Base-by-base conservation (phyloP, 2,797 vertebrate species). In the Trematomus bernacchii region DNA sequence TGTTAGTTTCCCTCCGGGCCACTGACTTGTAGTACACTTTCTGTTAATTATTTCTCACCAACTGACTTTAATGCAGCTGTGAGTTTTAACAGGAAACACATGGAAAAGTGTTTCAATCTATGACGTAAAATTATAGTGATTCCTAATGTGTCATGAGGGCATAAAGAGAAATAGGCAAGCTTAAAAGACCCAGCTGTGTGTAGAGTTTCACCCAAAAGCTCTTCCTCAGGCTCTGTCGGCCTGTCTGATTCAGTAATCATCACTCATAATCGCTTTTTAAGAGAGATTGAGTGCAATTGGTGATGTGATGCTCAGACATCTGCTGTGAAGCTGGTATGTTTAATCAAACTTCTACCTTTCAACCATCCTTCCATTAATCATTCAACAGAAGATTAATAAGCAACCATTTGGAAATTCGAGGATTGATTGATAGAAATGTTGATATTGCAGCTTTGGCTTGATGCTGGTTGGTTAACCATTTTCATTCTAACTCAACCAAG, bases 151-250 rank as follows among this genome's bases (percentile, higher is more conserved):
- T 83, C 69, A 64, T 12, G 21, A 71, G 65, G 63, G 63, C 80
- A 62, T 60, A 33, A 64, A 70, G 60, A 65, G 44, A 71, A 82
- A 69, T 14, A 33, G 33, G 30, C 66, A 74, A 61, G 64, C 43
- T 71, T 58, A 62, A 76, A 80, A 82, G 63, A 63, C 72, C 40
- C 87, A 87, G 82, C 82, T 92, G 88, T 72, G 70, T 71, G 71
- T 64, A 43, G 61, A 80, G 77, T 69, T 79, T 71, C 80, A 72
- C 43, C 48, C 65, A 47, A 54, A 18, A n/a, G 59, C 18, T 79
- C 65, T 43, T 84, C 83, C 53, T 62, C 2, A 0, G 75, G 88
- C 79, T 77, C 50, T 43, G 72, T 72, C 71, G 69, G 65, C 43
- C 40, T 74, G 69, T 84, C 40, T 79, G 80, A 71, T 83, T 83